Evolutionary conservation across 2,888 invertebrate genomes (phyloP).

Genomic region (Mellilla xanthometata): DNA sequence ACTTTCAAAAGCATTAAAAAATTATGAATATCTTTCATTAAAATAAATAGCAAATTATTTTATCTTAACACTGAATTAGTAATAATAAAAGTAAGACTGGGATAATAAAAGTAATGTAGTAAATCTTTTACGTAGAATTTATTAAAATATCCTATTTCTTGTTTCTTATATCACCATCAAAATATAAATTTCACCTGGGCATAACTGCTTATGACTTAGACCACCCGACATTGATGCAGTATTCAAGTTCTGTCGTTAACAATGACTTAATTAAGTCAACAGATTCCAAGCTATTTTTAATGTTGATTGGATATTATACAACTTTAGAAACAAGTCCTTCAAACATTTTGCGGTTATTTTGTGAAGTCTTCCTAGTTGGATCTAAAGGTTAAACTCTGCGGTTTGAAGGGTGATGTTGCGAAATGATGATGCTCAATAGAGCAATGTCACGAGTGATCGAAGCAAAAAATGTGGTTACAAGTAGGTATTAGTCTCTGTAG

Average conservation of each 20-base stretch:
- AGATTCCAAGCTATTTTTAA: conserved; percentile 30
- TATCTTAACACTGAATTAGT: too few relatives aligned
- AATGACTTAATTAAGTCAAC: conserved; percentile 49
- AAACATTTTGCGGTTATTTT: conserved; percentile 1
- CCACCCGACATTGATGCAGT: conserved; percentile 34
- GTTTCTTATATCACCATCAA: too few relatives aligned
- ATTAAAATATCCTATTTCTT: too few relatives aligned
- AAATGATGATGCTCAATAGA: neutral
- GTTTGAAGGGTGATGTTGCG: neutral
- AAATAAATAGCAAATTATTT: too few relatives aligned
- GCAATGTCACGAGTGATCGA: too few relatives aligned
- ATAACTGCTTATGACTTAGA: neutral
- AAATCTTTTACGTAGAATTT: too few relatives aligned
- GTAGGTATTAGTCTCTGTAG: too few relatives aligned
- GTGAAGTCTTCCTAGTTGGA: conserved; percentile 9
- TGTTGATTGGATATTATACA: conserved; percentile 29
- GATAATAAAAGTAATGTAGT: too few relatives aligned
- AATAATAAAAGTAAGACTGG: too few relatives aligned
- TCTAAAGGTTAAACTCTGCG: conserved; percentile 5
- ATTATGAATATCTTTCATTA: too few relatives aligned
- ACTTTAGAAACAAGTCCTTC: conserved; percentile 19
- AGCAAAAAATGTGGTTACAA: neutral
- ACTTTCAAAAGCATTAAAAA: too few relatives aligned
- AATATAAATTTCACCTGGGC: too few relatives aligned
- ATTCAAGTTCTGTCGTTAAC: conserved; percentile 39